Evolutionary conservation across 2,888 invertebrate species (phyloP), one percentile per base, ranked within the genome.

Genomic region (Diaphora mendica): DNA sequence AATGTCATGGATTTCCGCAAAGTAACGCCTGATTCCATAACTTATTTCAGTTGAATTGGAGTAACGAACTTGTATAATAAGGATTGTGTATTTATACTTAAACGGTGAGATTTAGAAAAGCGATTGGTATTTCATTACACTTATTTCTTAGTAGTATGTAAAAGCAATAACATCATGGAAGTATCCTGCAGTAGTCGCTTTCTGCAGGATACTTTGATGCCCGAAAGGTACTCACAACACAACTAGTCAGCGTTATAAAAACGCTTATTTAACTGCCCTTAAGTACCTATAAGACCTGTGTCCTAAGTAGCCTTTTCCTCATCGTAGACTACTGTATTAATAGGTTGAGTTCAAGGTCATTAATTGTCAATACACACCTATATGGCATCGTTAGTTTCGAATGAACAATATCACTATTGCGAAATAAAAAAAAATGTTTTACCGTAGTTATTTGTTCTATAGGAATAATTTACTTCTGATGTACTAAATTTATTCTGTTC

Each of bases 61-160:
- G 11, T 39, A 39, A 39, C 7, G 39, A 39, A 39, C 39, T 11
- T 11, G 1, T 39, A 1, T 2, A 39, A 2, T 35, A 35, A 5
- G 35, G 7, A 5, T 20, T 33, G 23, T 33, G 23, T 64, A 23
- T 51, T 51, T 23, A 51, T 51, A 64, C 3, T 35, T 64, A 26
- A 35, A 9, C 39, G 30, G 23, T 69, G 69, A 66, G 68, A 39
- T 23, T 76, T 72, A 76, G 65, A n/a, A 72, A 75, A 70, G 35
- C 71, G 55, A 71, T 74, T 74, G 48, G 51, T 76, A 80, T 77
- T 77, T 77, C 75, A 42, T 72, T n/a, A n/a, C 70, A 67, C 76
- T 72, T 74, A 79, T 74, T 72, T 75, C 62, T 77, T 73, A 75
- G 55, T 1, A n/a, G n/a, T n/a, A n/a, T n/a, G n/a, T n/a, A n/a